Evolutionary conservation across 2,797 vertebrate species (phyloP).

Genomic region (Sebastes nivosus): DNA sequence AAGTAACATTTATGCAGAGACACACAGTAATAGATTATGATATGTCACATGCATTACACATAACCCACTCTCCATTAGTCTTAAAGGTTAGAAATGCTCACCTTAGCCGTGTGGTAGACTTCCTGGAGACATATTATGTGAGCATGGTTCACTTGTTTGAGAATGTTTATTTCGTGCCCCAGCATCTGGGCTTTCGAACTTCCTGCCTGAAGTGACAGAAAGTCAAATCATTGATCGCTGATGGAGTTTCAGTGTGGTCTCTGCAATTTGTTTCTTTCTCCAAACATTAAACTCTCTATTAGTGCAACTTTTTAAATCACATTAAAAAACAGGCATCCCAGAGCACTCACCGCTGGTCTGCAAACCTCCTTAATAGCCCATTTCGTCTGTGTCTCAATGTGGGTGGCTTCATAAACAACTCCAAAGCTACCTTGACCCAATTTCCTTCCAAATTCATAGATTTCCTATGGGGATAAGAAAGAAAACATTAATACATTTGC

Average conservation of each 20-base stretch:
- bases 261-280: conserved; percentile 8
- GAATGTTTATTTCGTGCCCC: conserved; percentile 88
- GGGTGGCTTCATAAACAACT: conserved; percentile 86
- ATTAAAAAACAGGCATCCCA: conserved; percentile 30
- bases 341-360: conserved; percentile 84
- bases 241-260: neutral
- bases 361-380: conserved; percentile 89
- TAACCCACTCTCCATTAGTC: conserved; percentile 8
- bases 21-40: conserved; percentile 10
- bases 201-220: conserved; percentile 82
- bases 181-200: conserved; percentile 86
- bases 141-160: conserved; percentile 86
- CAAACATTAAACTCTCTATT: conserved; percentile 25
- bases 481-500: conserved; percentile 56
- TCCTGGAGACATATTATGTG: conserved; percentile 90
- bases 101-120: conserved; percentile 86
- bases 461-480: conserved; percentile 75
- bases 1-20: conserved; percentile 14
- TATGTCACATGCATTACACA: conserved; percentile 9
- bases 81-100: conserved; percentile 64
- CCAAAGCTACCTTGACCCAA: conserved; percentile 89
- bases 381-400: conserved; percentile 83
- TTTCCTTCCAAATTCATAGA: conserved; percentile 86
- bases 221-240: conserved; percentile 20
- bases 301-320: conserved; percentile 31